A percentile compares a stretch with the other conserved stretches of the same genome.
phyloP scores from a whole-genome alignment of 2,113 vertebrate genomes.

The Plectropomus leopardus region DNA sequence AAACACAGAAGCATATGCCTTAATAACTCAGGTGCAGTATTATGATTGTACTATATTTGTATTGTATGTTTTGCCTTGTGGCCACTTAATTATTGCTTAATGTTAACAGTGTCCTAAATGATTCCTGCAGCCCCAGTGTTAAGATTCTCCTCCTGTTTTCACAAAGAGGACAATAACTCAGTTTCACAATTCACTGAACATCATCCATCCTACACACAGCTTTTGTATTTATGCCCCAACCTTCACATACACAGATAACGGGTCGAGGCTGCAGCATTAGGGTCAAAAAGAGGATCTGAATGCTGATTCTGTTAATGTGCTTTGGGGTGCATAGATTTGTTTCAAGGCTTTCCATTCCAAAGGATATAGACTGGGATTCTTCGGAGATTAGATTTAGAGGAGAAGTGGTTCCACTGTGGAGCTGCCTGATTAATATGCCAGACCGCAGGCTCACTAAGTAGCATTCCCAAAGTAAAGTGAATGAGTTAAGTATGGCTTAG shows the following conservation, averaged over 20 bases:
- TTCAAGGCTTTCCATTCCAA: slow-evolving; percentile 23
- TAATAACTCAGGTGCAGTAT: no score
- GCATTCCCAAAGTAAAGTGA: slow-evolving; percentile 33
- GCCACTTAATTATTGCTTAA: not conserved
- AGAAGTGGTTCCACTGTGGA: slow-evolving; percentile 16
- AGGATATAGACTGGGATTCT: slow-evolving; percentile 28
- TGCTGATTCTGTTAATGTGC: slow-evolving; percentile 1
- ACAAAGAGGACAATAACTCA: not conserved
- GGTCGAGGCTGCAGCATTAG: not conserved
- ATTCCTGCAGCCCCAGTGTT: not conserved
- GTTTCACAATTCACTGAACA: not conserved
- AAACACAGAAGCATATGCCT: no score
- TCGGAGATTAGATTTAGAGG: slow-evolving; percentile 40
- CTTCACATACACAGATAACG: not conserved
- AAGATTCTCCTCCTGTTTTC: not conserved
- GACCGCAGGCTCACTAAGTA: slow-evolving; percentile 32
- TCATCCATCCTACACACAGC: not conserved
- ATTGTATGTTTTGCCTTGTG: no score
- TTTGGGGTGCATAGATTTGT: slow-evolving; percentile 22
- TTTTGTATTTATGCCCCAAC: not conserved
- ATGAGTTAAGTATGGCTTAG: slow-evolving; percentile 30
- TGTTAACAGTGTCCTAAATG: not conserved
- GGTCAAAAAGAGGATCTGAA: not conserved
- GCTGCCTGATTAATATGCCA: slow-evolving; percentile 49
- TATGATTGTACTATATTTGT: no score